A percentile compares a stretch with the other conserved stretches of the same genome.
phyloP scores from a whole-genome alignment of 2,113 vertebrate genomes.

The Orthonyx spaldingii region DNA sequence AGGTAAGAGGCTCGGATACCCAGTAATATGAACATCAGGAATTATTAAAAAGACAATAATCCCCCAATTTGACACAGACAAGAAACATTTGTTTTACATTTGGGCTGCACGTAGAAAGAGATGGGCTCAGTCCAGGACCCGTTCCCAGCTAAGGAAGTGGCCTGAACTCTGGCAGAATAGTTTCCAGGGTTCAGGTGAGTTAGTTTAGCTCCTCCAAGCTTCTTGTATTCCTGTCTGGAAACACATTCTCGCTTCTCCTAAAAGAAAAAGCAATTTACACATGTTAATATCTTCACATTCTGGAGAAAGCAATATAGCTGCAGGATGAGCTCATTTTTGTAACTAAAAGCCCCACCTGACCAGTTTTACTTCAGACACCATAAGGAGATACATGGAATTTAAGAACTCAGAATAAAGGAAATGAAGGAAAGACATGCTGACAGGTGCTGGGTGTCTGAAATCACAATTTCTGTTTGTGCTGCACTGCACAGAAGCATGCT shows the following conservation, averaged over 20 bases:
- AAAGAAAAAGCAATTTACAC: background rate
- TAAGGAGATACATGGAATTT: background rate
- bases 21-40: background rate
- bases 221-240: constrained; percentile 87
- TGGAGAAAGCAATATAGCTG: background rate
- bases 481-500: background rate
- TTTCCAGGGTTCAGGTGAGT: constrained; percentile 88
- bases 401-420: background rate
- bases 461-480: background rate
- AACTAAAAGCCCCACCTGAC: background rate
- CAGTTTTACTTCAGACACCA: background rate
- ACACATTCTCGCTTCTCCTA: constrained; percentile 89
- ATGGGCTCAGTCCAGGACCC: constrained; percentile 94
- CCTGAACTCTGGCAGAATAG: constrained; percentile 88
- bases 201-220: constrained; percentile 82
- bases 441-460: background rate
- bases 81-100: constrained; percentile 77
- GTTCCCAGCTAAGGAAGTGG: constrained; percentile 91
- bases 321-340: background rate
- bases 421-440: background rate
- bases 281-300: background rate
- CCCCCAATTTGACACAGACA: background rate
- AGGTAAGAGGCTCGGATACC: background rate
- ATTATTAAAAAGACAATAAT: background rate
- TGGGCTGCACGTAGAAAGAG: constrained; percentile 88